These are phyloP conservation scores for Heliconius erato DNA, from an alignment of 2,888 invertebrate species.

Conservation along the genomic window DNA sequence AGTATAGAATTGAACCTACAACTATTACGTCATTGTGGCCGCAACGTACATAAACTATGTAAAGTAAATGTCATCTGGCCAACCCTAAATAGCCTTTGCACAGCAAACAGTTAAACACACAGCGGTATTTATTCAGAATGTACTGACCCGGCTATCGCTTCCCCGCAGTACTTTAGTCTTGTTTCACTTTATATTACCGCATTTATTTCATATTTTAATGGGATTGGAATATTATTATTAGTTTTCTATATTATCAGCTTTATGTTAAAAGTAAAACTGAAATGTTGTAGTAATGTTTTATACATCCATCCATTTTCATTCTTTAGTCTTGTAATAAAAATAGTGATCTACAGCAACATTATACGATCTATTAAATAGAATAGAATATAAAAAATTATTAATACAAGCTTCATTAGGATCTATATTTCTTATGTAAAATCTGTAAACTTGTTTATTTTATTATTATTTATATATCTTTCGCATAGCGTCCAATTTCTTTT, in stretches of 20 bases:
- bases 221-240: neutral
- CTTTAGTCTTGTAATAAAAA: neutral
- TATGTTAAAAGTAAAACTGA: neutral
- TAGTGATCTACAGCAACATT: neutral
- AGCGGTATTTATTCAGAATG: constrained; percentile 48
- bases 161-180: constrained; percentile 24
- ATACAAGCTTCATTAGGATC: neutral
- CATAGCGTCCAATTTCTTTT: no score
- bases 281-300: no score
- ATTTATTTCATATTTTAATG: neutral
- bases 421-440: neutral
- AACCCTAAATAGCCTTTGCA: constrained; percentile 28
- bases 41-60: neutral
- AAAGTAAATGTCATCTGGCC: constrained; percentile 16
- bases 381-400: no score
- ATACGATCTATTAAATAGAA: neutral
- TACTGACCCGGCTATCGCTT: constrained; percentile 30
- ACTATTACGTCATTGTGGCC: neutral
- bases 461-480: no score
- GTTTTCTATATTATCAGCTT: neutral
- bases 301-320: no score
- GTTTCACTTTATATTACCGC: constrained; percentile 8
- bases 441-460: neutral
- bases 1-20: neutral
- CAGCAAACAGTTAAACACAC: constrained; percentile 64